Evolutionary conservation across 1,140 invertebrate genomes (phyloP).

Genomic region (Drosophila ironensis): DNA sequence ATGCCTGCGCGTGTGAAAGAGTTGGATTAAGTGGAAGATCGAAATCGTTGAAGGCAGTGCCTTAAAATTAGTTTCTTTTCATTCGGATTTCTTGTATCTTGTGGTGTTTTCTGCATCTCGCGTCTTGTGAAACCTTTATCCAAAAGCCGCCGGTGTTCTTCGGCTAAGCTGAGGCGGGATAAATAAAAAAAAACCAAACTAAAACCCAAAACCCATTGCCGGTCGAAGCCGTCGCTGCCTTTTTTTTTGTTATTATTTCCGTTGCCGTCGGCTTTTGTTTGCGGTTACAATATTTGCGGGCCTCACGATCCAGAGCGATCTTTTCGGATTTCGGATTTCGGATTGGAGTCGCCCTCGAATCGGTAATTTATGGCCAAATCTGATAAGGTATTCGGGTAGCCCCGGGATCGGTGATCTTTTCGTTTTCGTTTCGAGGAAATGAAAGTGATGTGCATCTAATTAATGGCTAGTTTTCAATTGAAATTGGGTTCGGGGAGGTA

Average conservation of each 20-base stretch:
- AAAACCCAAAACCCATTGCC: not conserved
- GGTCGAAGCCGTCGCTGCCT: not conserved
- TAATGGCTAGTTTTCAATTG: too few relatives aligned
- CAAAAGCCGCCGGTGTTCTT: constrained; percentile 29
- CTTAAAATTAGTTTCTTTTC: not conserved
- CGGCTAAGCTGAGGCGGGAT: not conserved
- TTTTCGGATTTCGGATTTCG: constrained; percentile 17
- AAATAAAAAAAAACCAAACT: not conserved
- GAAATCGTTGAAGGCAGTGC: not conserved
- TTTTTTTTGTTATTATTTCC: not conserved
- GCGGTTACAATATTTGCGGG: constrained; percentile 69
- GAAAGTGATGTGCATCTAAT: too few relatives aligned
- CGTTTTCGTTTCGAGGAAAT: too few relatives aligned
- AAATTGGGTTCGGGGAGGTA: too few relatives aligned
- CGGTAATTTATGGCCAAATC: not conserved
- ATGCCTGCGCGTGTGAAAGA: not conserved
- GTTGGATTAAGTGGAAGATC: not conserved
- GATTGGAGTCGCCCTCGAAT: constrained; percentile 7
- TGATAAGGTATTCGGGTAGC: not conserved
- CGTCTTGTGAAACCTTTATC: constrained; percentile 8
- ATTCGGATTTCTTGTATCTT: not conserved
- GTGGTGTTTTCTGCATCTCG: not conserved
- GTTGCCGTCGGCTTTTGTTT: constrained; percentile 39
- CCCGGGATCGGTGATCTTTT: too few relatives aligned
- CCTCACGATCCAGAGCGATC: constrained; percentile 36